A percentile compares a stretch with the other conserved stretches of the same genome.
phyloP scores from a whole-genome alignment of 2,888 invertebrate genomes.

The Panorpa germanica region DNA sequence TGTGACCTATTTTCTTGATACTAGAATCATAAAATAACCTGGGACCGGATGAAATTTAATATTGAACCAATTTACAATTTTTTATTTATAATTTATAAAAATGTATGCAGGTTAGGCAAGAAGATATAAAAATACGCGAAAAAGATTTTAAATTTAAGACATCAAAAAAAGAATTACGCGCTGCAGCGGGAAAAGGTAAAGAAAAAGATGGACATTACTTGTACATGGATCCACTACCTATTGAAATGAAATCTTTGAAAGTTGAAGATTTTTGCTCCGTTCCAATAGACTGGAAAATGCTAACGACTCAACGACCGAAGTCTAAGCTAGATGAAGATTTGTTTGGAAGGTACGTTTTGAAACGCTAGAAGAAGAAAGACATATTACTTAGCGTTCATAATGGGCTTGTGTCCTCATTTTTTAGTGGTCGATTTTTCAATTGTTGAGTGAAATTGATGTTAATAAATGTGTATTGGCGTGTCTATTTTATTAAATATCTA shows the following conservation, averaged over 20 bases:
- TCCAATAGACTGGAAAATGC: conserved; percentile 84
- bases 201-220: conserved; percentile 43
- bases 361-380: no score
- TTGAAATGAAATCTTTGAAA: conserved; percentile 57
- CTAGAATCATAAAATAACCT: no score
- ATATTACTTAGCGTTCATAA: conserved; percentile 1
- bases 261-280: conserved; percentile 65
- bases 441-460: no score
- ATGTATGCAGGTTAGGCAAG: no score
- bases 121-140: no score
- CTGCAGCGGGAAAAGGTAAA: conserved; percentile 58
- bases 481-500: no score
- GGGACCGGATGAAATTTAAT: conserved; percentile 3
- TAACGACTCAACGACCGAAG: conserved; percentile 73
- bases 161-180: conserved; percentile 30
- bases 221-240: conserved; percentile 59
- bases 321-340: conserved; percentile 70
- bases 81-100: not conserved
- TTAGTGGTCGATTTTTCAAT: no score
- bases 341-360: conserved; percentile 43
- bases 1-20: no score
- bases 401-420: no score
- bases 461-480: no score
- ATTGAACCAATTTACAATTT: not conserved
- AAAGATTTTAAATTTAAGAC: not conserved